phyloP scores from a whole-genome alignment of 2,113 vertebrate species.

The Mastomys coucha region DNA sequence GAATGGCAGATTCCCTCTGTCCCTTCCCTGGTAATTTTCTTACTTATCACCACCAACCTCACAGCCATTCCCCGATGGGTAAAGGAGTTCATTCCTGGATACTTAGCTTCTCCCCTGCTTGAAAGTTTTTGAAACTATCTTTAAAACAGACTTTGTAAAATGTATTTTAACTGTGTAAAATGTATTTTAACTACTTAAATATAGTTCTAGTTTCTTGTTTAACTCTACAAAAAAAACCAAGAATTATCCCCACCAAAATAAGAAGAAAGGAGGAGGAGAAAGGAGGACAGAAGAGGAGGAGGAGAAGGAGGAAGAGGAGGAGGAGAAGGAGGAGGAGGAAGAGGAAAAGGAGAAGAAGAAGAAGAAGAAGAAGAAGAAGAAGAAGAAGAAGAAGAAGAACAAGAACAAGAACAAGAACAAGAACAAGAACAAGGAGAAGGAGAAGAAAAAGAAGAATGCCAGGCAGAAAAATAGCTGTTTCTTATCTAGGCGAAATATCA shows the following conservation, averaged over 20 bases:
- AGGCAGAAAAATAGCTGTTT: not conserved
- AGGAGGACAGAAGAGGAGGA: too few relatives aligned
- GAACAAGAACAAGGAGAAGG: too few relatives aligned
- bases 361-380: too few relatives aligned
- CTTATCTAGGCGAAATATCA: not conserved
- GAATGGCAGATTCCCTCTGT: not conserved
- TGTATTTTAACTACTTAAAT: not conserved
- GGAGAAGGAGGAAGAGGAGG: too few relatives aligned
- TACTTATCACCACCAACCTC: not conserved
- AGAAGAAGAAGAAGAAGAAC: too few relatives aligned
- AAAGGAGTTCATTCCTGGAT: not conserved
- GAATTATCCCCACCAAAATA: not conserved
- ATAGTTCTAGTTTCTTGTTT: constrained; percentile 26
- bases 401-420: too few relatives aligned
- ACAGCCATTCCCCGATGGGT: not conserved
- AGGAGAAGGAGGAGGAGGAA: too few relatives aligned
- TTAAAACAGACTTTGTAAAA: constrained; percentile 38
- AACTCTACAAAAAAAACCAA: constrained; percentile 31
- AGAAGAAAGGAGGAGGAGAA: not conserved
- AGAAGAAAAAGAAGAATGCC: too few relatives aligned
- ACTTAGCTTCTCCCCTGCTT: constrained; percentile 18
- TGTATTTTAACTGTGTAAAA: constrained; percentile 37
- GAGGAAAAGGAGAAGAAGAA: too few relatives aligned
- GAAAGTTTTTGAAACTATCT: constrained; percentile 35
- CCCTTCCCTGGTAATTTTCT: not conserved